These are phyloP conservation scores for Notodonta dromedarius DNA, from an alignment of 2,888 invertebrate species.

Conservation along the genomic window DNA sequence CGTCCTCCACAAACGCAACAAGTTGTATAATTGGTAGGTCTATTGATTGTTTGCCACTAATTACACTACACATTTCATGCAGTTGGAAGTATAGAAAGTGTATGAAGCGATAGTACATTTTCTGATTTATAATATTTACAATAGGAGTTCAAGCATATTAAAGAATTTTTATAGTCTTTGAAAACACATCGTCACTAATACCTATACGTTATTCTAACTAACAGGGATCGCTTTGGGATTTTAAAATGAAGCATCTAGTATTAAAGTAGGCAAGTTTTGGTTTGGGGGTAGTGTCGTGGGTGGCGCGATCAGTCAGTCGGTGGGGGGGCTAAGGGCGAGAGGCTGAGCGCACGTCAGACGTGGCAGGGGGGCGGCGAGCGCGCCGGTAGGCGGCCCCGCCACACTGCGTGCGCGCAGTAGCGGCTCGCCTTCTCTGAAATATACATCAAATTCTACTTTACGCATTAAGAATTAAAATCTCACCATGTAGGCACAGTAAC, in stretches of 20 bases:
- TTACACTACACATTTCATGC: constrained; percentile 13
- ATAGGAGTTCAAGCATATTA: constrained; percentile 65
- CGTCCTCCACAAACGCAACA: constrained; percentile 44
- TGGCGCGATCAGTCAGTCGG: constrained; percentile 46
- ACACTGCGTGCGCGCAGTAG: constrained; percentile 56
- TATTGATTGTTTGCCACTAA: constrained; percentile 44
- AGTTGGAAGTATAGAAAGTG: constrained; percentile 62
- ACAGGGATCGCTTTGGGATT: constrained; percentile 41
- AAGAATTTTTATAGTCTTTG: constrained; percentile 48
- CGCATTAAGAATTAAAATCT: constrained; percentile 18
- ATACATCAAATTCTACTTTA: constrained; percentile 21
- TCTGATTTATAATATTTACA: constrained; percentile 72
- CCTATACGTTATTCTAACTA: constrained; percentile 43
- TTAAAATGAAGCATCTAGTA: constrained; percentile 48
- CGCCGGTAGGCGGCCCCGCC: constrained; percentile 70
- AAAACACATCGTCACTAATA: constrained; percentile 50
- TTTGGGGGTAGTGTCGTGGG: constrained; percentile 38
- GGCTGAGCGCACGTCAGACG: constrained; percentile 55
- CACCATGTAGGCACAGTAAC: constrained; percentile 11
- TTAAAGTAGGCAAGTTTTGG: constrained; percentile 13
- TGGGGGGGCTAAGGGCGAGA: constrained; percentile 30
- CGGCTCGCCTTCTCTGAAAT: constrained; percentile 73
- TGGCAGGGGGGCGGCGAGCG: constrained; percentile 73
- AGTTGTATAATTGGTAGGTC: constrained; percentile 57
- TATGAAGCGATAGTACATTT: constrained; percentile 67